Evolutionary conservation across 2,888 invertebrate species (phyloP).

Genomic region (Lycophotia porphyrea): DNA sequence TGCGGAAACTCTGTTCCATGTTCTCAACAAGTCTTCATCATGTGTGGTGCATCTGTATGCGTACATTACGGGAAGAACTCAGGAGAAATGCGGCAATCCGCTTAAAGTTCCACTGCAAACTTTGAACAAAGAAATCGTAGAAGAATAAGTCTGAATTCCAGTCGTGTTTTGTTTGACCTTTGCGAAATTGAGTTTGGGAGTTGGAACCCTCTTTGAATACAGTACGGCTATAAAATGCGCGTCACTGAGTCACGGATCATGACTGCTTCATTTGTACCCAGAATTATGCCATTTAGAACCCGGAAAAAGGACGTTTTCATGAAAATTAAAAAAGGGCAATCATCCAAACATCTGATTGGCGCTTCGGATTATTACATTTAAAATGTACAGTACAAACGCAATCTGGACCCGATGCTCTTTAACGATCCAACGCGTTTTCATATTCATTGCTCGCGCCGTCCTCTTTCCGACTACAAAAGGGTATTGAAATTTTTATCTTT

Average conservation of each 20-base stretch:
- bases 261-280: conserved; percentile 48
- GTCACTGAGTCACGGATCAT: conserved; percentile 47
- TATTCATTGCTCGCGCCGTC: conserved; percentile 74
- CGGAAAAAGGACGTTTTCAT: conserved; percentile 13
- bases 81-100: conserved; percentile 32
- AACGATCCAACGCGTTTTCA: conserved; percentile 74
- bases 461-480: conserved; percentile 62
- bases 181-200: conserved; percentile 47
- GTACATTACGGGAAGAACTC: conserved; percentile 3
- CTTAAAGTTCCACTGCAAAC: conserved; percentile 31
- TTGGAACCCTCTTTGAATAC: conserved; percentile 24
- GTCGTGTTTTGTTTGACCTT: conserved; percentile 45
- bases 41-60: conserved; percentile 44
- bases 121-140: conserved; percentile 31
- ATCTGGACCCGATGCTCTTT: conserved; percentile 72
- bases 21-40: conserved; percentile 33
- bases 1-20: conserved; percentile 24
- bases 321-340: conserved; percentile 41
- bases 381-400: conserved; percentile 74
- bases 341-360: conserved; percentile 40
- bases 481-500: conserved; percentile 73
- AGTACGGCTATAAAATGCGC: conserved; percentile 34
- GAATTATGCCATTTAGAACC: conserved; percentile 24
- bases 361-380: conserved; percentile 63
- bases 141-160: conserved; percentile 39